phyloP scores from a whole-genome alignment of 2,888 invertebrate genomes.

The Drosophila melanosoma region DNA sequence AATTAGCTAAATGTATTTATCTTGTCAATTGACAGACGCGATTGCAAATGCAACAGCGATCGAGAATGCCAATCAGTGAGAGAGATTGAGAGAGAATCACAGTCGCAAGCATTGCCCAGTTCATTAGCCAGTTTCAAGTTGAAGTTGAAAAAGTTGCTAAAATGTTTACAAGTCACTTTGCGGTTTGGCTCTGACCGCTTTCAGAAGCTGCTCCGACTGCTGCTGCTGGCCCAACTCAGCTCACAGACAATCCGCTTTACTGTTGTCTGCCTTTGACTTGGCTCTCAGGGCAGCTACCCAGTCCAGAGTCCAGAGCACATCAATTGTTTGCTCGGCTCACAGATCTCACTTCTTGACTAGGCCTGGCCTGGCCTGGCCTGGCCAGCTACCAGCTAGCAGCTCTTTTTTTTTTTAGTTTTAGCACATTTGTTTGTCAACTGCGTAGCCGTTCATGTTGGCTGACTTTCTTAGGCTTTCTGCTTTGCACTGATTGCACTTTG shows the following conservation, averaged over 20 bases:
- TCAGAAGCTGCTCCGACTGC: conserved; percentile 28
- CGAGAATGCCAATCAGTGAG: conserved; percentile 67
- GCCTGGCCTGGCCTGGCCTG: conserved; percentile 13
- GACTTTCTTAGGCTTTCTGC: conserved; percentile 71
- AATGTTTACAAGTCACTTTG: conserved; percentile 81
- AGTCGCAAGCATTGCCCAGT: conserved; percentile 47
- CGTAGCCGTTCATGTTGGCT: conserved; percentile 76
- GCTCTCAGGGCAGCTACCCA: conserved; percentile 16
- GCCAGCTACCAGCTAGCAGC: conserved; percentile 12
- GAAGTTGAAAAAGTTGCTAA: conserved; percentile 80
- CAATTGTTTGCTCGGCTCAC: conserved; percentile 76
- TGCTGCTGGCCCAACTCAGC: conserved; percentile 16
- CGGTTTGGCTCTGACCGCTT: conserved; percentile 37
- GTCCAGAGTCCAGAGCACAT: conserved; percentile 55
- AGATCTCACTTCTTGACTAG: conserved; percentile 57
- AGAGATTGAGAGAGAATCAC: conserved; percentile 53
- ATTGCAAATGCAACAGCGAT: conserved; percentile 56
- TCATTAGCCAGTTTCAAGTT: conserved; percentile 75
- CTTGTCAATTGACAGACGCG: conserved; percentile 80
- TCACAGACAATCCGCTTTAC: conserved; percentile 70
- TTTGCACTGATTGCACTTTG: conserved; percentile 83
- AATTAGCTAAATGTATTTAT: conserved; percentile 82
- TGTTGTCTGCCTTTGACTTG: conserved; percentile 61
- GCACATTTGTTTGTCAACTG: conserved; percentile 76
- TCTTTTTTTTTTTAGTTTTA: background rate